Conservation (phyloP, 2,113 vertebrate species). For the Chroicocephalus ridibundus region DNA sequence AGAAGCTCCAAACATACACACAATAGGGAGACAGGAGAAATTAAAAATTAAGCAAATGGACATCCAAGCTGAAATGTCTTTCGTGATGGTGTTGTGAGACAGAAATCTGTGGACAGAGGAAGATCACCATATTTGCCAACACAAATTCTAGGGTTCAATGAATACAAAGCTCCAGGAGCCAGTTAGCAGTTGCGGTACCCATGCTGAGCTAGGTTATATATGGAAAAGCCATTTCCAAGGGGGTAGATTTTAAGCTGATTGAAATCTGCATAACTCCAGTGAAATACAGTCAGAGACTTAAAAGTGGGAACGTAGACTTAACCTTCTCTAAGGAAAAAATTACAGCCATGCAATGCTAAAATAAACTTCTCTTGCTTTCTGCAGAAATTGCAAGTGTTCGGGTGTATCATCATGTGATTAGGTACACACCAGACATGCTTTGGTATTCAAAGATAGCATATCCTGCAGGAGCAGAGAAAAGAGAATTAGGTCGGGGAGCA, state of each 20-base stretch:
- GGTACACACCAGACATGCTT: not conserved
- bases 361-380: not conserved
- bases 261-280: not conserved
- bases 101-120: not conserved
- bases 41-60: not conserved
- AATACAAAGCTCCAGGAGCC: not conserved
- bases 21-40: not conserved
- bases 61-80: not conserved
- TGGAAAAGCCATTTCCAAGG: not conserved
- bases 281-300: not conserved
- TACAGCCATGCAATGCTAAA: not conserved
- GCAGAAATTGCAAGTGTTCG: not conserved
- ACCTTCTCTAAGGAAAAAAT: not conserved
- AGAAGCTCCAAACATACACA: not conserved
- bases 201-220: fast-evolving
- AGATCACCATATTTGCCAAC: not conserved
- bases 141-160: not conserved
- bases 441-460: not conserved
- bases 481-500: not conserved
- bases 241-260: not conserved
- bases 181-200: not conserved
- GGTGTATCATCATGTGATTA: not conserved
- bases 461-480: not conserved
- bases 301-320: not conserved
- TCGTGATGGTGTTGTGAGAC: not conserved